phyloP scores from a whole-genome alignment of 2,888 invertebrate genomes.

The Hemithea aestivaria region DNA sequence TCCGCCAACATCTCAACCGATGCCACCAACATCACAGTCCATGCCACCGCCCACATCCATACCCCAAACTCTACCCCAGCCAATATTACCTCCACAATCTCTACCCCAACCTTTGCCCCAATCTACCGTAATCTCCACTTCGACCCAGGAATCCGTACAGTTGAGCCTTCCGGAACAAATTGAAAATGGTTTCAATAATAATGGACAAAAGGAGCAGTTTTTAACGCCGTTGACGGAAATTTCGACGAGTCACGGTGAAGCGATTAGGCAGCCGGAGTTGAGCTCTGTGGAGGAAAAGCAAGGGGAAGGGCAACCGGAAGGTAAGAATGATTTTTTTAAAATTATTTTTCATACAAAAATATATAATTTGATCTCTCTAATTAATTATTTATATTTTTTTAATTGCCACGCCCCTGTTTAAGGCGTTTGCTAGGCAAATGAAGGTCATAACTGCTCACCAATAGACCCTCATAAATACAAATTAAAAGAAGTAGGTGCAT shows the following conservation, averaged over 20 bases:
- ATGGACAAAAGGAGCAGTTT: conserved; percentile 65
- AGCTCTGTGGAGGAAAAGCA: conserved; percentile 67
- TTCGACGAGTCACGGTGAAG: conserved; percentile 53
- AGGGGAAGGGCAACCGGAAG: conserved; percentile 55
- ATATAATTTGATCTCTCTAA: too few species aligned
- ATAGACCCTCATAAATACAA: too few species aligned
- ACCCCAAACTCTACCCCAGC: conserved; percentile 30
- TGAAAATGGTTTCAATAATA: conserved; percentile 49
- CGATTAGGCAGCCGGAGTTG: conserved; percentile 56
- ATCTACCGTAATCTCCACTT: conserved; percentile 9
- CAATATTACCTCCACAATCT: conserved; percentile 24
- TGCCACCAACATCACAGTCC: conserved; percentile 20
- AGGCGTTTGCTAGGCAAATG: too few species aligned
- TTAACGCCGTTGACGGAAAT: conserved; percentile 69
- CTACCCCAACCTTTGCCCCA: conserved; percentile 18
- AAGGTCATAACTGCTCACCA: too few species aligned
- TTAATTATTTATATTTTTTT: too few species aligned
- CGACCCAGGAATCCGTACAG: conserved; percentile 45
- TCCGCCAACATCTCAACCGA: too few species aligned
- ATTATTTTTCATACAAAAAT: neutral
- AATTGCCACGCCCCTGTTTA: too few species aligned
- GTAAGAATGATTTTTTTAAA: conserved; percentile 33
- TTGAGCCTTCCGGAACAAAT: conserved; percentile 45
- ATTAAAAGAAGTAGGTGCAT: too few species aligned
- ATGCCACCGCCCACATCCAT: conserved; percentile 12